phyloP scores from a whole-genome alignment of 2,113 vertebrate species.

The Probosciger aterrimus region DNA sequence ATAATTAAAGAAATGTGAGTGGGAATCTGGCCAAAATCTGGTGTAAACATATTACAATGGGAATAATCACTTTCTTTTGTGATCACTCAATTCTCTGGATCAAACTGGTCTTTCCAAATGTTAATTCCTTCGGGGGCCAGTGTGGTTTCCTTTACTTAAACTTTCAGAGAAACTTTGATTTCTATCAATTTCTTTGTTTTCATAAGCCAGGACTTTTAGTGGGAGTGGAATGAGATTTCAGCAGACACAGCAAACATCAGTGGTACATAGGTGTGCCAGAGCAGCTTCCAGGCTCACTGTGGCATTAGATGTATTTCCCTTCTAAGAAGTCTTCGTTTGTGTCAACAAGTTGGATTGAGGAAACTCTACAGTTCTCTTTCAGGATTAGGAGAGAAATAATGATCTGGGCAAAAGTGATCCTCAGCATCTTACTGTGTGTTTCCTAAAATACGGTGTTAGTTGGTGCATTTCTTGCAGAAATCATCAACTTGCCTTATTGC shows the following conservation, averaged over 20 bases:
- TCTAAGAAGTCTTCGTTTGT: not conserved
- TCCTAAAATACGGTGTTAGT: not conserved
- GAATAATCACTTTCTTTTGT: conserved; percentile 33
- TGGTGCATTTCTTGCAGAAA: not conserved
- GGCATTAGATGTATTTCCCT: not conserved
- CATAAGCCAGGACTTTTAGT: not conserved
- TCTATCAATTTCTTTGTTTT: not conserved
- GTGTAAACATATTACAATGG: conserved; percentile 15
- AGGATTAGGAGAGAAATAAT: not conserved
- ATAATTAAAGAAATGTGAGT: conserved; percentile 38
- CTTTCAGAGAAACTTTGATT: not conserved
- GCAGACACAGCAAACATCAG: not conserved
- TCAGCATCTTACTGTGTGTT: not conserved
- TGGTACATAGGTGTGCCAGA: not conserved
- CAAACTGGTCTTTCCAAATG: not conserved
- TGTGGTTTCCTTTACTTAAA: conserved; percentile 31
- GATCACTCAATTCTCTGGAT: not conserved
- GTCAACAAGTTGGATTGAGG: not conserved
- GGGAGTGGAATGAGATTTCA: not conserved
- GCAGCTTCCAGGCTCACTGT: not conserved
- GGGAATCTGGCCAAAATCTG: conserved; percentile 28
- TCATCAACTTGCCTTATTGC: not conserved
- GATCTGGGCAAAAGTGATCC: not conserved
- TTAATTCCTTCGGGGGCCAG: not conserved
- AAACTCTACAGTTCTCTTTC: not conserved